Percentiles rank a stretch among this genome's conserved stretches.
Evolutionary conservation across 2,888 invertebrate genomes (phyloP).

Genomic region (Teleogryllus oceanicus): DNA sequence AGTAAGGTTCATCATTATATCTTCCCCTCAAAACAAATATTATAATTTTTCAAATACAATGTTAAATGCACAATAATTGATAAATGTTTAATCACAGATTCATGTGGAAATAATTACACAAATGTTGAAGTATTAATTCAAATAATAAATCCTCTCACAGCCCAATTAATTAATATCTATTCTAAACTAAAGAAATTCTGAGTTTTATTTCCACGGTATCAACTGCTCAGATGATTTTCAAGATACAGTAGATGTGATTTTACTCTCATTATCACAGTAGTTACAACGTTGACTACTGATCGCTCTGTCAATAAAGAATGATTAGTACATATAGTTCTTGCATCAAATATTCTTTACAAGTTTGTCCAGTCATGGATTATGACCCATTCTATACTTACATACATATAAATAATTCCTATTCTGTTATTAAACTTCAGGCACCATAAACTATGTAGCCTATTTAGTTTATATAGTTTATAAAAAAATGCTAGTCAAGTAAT

Average conservation of each 20-base stretch:
- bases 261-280: constrained; percentile 2
- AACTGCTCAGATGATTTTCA: not conserved
- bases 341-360: no score
- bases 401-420: no score
- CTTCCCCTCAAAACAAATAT: no score
- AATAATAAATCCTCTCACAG: not conserved
- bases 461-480: constrained; percentile 25
- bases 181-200: not conserved
- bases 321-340: no score
- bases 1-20: no score
- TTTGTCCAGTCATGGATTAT: no score
- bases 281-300: not conserved
- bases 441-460: constrained; percentile 27
- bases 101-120: not conserved
- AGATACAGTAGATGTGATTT: not conserved
- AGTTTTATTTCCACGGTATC: not conserved
- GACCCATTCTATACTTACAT: no score
- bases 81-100: not conserved
- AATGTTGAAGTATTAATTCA: not conserved
- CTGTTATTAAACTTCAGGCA: constrained; percentile 28
- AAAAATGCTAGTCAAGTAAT: constrained; percentile 19
- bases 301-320: no score
- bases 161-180: not conserved
- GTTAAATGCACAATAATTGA: not conserved
- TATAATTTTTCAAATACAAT: not conserved